Percentiles rank a stretch among this genome's conserved stretches.
Evolutionary conservation across 2,113 vertebrate species (phyloP).

Genomic region (Apeltes quadracus): DNA sequence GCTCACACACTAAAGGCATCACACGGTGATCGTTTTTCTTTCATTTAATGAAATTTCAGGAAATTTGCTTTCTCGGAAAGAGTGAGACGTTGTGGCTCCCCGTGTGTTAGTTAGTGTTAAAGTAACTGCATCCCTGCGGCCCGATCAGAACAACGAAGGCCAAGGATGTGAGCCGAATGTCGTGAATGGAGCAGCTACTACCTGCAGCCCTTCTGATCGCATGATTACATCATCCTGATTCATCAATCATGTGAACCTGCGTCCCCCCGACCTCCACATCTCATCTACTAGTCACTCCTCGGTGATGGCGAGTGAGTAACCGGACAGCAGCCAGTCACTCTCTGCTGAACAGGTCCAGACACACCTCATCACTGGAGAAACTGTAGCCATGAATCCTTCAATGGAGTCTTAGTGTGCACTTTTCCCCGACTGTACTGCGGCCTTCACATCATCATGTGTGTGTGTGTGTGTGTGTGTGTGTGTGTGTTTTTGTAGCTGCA

Average conservation of each 20-base stretch:
- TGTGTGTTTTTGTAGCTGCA: not conserved
- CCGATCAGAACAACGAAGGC: too few relatives aligned
- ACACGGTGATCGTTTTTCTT: not conserved
- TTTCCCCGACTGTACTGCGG: not conserved
- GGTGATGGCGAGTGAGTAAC: slow-evolving; percentile 50
- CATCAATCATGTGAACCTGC: too few relatives aligned
- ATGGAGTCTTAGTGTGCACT: not conserved
- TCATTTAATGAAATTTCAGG: not conserved
- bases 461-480: not conserved
- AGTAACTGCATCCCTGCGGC: too few relatives aligned
- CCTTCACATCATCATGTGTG: not conserved
- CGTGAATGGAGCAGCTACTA: too few relatives aligned
- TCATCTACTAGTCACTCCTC: too few relatives aligned
- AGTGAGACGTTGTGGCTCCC: too few relatives aligned
- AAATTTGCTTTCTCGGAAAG: not conserved
- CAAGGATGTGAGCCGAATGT: too few relatives aligned
- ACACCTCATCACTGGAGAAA: slow-evolving; percentile 34
- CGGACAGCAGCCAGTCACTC: slow-evolving; percentile 51
- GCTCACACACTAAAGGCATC: not conserved
- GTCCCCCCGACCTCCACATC: too few relatives aligned
- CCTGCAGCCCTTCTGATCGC: too few relatives aligned
- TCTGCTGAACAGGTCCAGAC: slow-evolving; percentile 65
- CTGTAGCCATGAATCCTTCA: slow-evolving; percentile 7
- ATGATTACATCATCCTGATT: too few relatives aligned
- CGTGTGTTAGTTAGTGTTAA: too few relatives aligned